phyloP scores from a whole-genome alignment of 2,888 invertebrate species.

The Steinernema scapterisci region DNA sequence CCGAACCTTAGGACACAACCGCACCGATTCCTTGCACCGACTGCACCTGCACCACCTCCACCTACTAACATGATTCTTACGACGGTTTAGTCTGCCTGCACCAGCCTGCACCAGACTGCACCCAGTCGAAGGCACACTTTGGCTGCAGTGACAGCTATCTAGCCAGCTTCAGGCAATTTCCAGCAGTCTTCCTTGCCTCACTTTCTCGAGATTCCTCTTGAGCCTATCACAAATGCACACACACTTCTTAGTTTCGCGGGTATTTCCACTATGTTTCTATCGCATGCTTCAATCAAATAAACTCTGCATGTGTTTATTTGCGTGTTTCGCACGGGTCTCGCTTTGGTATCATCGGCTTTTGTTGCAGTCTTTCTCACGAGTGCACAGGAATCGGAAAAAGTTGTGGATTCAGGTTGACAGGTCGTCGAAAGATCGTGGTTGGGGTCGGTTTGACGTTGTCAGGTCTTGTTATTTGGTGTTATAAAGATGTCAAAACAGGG shows the following conservation, averaged over 20 bases:
- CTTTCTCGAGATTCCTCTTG: too few species aligned
- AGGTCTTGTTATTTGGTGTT: neutral
- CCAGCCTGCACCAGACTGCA: too few species aligned
- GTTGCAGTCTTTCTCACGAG: neutral
- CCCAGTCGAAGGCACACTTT: too few species aligned
- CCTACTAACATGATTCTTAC: conserved; percentile 10
- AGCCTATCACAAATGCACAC: neutral
- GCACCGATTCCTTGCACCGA: conserved; percentile 6
- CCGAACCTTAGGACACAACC: neutral
- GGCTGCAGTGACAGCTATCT: too few species aligned
- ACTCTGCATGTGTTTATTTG: neutral
- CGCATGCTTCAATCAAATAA: conserved; percentile 24
- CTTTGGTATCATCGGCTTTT: neutral
- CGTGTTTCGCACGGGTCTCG: neutral
- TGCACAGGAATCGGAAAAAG: neutral
- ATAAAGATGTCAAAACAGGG: neutral
- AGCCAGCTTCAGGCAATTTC: too few species aligned
- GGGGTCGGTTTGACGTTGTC: neutral
- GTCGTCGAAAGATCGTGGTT: neutral
- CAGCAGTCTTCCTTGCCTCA: neutral
- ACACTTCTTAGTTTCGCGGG: conserved; percentile 14
- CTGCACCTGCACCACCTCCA: neutral
- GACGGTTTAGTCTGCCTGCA: too few species aligned
- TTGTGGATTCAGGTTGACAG: neutral
- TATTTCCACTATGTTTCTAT: conserved; percentile 10